Evolutionary conservation across 2,888 invertebrate genomes (phyloP).

Genomic region (Ochlodes sylvanus): DNA sequence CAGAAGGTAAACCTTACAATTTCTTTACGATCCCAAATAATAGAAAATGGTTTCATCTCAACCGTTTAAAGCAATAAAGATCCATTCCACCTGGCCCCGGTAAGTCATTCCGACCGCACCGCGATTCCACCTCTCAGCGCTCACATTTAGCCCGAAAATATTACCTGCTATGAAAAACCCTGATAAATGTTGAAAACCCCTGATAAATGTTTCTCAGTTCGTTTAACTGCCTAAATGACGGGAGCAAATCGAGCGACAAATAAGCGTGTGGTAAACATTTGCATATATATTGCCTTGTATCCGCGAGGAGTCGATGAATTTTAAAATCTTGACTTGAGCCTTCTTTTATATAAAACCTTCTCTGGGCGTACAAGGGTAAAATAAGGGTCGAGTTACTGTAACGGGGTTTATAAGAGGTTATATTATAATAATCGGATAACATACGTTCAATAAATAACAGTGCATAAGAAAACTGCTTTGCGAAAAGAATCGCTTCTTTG

Average conservation of each 20-base stretch:
- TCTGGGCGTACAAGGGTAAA: background rate
- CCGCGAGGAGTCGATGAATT: conserved; percentile 32
- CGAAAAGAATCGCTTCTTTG: no score
- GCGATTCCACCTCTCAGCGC: conserved; percentile 24
- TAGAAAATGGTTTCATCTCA: conserved; percentile 26
- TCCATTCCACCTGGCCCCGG: conserved; percentile 30
- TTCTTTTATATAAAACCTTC: conserved; percentile 16
- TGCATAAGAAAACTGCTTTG: no score
- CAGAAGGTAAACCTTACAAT: conserved; percentile 6
- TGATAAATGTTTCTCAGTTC: conserved; percentile 26
- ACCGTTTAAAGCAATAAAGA: conserved; percentile 30
- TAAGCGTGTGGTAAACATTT: conserved; percentile 38
- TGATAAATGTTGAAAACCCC: conserved; percentile 16
- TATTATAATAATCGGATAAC: background rate
- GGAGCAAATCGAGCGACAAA: conserved; percentile 37
- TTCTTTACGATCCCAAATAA: conserved; percentile 5
- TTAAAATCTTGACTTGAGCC: conserved; percentile 34
- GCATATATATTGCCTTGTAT: conserved; percentile 34
- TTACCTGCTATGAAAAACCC: conserved; percentile 35
- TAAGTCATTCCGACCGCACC: conserved; percentile 26
- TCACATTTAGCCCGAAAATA: conserved; percentile 33
- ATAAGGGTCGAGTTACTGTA: background rate
- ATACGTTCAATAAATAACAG: background rate
- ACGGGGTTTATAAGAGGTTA: conserved; percentile 1
- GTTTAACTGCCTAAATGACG: conserved; percentile 34